A percentile compares a stretch with the other conserved stretches of the same genome.
phyloP scores from a whole-genome alignment of 2,888 invertebrate genomes.

The Chrysopilus asiliformis region DNA sequence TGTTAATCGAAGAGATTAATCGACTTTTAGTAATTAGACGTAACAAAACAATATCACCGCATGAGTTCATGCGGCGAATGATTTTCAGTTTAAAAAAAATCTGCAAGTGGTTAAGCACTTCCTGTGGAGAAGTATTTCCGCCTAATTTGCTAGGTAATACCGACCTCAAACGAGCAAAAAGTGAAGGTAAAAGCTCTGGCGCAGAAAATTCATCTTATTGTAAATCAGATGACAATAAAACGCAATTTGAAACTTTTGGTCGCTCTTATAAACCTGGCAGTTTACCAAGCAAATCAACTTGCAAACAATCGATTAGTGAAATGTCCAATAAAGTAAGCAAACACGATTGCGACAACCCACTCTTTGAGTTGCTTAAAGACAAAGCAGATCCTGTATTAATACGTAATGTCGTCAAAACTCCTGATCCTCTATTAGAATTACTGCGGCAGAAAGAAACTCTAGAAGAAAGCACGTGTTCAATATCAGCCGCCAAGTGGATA shows the following conservation, averaged over 20 bases:
- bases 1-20: slow-evolving; percentile 28
- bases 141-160: slow-evolving; percentile 21
- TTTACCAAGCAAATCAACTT: too few species aligned
- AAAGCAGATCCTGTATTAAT: slow-evolving; percentile 8
- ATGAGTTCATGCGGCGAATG: slow-evolving; percentile 33
- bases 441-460: background rate
- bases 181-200: slow-evolving; percentile 15
- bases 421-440: slow-evolving; percentile 5
- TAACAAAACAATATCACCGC: slow-evolving; percentile 30
- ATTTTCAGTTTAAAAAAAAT: slow-evolving; percentile 32
- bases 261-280: background rate
- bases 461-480: background rate
- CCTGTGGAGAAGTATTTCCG: slow-evolving; percentile 26
- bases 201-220: slow-evolving; percentile 15
- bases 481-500: background rate
- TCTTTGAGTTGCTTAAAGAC: slow-evolving; percentile 8
- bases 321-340: background rate
- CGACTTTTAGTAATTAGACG: slow-evolving; percentile 26
- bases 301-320: background rate
- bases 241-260: background rate
- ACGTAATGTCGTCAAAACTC: slow-evolving; percentile 8
- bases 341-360: slow-evolving; percentile 6
- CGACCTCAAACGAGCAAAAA: slow-evolving; percentile 14
- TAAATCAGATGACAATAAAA: slow-evolving; percentile 12
- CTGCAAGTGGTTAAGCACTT: slow-evolving; percentile 29